Evolutionary conservation across 2,888 invertebrate species (phyloP), one percentile per base, ranked within the genome.

Genomic region (Hyposoter dolosus): DNA sequence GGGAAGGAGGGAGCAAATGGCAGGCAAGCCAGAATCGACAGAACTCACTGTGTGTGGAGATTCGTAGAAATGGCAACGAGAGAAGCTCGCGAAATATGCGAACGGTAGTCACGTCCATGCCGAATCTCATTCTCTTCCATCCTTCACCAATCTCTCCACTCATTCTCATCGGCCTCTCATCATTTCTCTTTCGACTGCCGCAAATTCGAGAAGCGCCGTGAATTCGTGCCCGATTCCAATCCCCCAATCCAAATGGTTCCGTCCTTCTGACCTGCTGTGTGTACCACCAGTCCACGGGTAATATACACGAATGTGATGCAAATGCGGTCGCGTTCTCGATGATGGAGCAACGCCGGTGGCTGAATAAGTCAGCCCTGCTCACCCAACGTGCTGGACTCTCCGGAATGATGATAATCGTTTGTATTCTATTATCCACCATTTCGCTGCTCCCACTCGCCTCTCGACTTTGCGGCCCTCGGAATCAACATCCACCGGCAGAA

Each of bases 11-110:
- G 56, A 78, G 83, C 68, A 84, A 77, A 69, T 86, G 87, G 81
- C 75, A 84, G 78, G 78, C 92, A 93, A 91, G 87, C 89, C 75
- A 60, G 76, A 85, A 79, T 79, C 75, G 72, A 72, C 78, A 76
- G 28, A 72, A 53, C 74, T 93, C 92, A 17, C 68, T 32, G 28
- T 28, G 65, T 40, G 23, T 50, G 45, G n/a, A 65, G 28, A 17
- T 53, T 68, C 56, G 45, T 60, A 75, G 69, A 79, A 69, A 83
- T 77, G 65, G 77, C 83, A 88, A 88, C 84, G 78, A 85, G 80
- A 87, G 82, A 82, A 75, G 83, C 84, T 85, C 85, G 88, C 85
- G 83, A 88, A 87, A 85, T 88, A 85, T 87, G 87, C 87, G 87
- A 88, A 87, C 86, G 87, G 87, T 88, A 88, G 87, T 87, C 86